These are phyloP conservation scores for Nyctereutes procyonoides DNA, from an alignment of 2,113 vertebrate genomes.

Conservation along the genomic window DNA sequence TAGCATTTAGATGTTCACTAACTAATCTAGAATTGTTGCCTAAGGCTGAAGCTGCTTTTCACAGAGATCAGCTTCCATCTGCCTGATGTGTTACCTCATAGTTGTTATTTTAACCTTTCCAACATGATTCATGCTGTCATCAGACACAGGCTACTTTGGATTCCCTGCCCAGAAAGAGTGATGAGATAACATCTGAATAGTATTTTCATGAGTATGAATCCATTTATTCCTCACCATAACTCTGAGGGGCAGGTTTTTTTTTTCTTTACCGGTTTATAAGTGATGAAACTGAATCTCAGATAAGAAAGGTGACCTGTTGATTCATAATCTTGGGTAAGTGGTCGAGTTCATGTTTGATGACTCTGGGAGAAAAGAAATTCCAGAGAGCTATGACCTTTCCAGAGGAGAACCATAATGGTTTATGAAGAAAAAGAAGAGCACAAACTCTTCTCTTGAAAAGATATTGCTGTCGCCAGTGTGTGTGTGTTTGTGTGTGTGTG, in stretches of 20 bases:
- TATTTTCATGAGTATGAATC: neutral
- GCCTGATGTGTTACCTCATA: neutral
- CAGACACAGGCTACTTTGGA: neutral
- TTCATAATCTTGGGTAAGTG: neutral
- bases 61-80: neutral
- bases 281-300: neutral
- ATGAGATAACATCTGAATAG: neutral
- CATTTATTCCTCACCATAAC: neutral
- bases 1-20: neutral
- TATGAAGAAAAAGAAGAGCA: neutral
- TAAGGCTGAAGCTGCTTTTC: neutral
- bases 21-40: neutral
- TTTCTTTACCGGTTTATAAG: neutral
- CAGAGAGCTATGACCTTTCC: neutral
- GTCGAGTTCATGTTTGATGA: neutral
- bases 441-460: neutral
- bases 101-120: conserved; percentile 9
- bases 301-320: neutral
- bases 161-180: neutral
- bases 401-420: neutral
- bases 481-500: neutral
- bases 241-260: neutral
- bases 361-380: neutral
- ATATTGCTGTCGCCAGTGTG: neutral
- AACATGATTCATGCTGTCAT: neutral